phyloP scores from a whole-genome alignment of 2,113 vertebrate genomes.

The Ophiodon elongatus region DNA sequence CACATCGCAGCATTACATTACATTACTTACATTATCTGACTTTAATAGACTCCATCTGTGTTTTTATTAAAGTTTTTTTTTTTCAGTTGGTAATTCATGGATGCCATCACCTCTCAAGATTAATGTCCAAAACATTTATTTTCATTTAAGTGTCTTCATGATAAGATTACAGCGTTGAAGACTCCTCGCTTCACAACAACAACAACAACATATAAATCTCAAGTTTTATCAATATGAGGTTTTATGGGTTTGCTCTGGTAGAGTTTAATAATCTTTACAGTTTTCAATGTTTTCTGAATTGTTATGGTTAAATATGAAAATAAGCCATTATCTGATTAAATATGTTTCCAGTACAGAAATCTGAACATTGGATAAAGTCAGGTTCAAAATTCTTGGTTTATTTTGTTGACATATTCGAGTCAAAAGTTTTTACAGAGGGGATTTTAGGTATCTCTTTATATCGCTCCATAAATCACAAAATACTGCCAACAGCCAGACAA shows the following conservation, averaged over 20 bases:
- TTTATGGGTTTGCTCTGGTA: background rate
- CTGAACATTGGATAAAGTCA: background rate
- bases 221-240: background rate
- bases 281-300: background rate
- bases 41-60: constrained; percentile 18
- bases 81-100: background rate
- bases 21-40: background rate
- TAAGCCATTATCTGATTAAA: background rate
- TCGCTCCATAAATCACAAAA: too few species aligned
- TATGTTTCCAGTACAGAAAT: background rate
- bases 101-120: background rate
- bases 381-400: too few species aligned
- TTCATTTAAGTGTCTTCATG: constrained; percentile 17
- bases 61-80: constrained; percentile 4
- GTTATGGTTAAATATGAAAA: too few species aligned
- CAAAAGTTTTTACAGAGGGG: too few species aligned
- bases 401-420: too few species aligned
- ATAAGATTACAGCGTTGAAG: constrained; percentile 18
- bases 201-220: background rate
- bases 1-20: constrained; percentile 1
- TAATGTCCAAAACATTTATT: background rate
- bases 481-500: too few species aligned
- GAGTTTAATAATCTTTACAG: background rate
- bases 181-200: background rate
- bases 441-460: background rate